Evolutionary conservation across 2,113 vertebrate genomes (phyloP), one percentile per base, ranked within the genome.

Genomic region (Sphyrna mokarran): DNA sequence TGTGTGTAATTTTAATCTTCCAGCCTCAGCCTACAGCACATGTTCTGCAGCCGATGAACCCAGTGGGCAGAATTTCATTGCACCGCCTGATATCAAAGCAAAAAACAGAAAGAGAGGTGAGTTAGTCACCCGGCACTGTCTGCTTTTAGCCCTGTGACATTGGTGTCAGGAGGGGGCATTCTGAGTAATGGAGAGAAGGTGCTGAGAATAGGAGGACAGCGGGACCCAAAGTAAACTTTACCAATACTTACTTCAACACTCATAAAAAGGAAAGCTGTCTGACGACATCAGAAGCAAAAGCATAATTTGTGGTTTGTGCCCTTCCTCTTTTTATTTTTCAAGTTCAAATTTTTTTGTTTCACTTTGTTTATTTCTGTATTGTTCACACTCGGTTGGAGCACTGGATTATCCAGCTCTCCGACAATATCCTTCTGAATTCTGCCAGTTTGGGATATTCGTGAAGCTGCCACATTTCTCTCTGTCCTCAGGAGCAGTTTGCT

Each of bases 21-120:
- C 29, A 72, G 40, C 40, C 33, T 0, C 68, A 54, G 94, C 0
- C 69, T 26, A 72, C 69, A 54, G 40, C 69, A 2, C 43, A 0
- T 54, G 9, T 33, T 72, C 40, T 13, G 23, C 68, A 29, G 69
- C 72, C 5, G 10, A 72, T 48, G 23, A 95, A 54, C 13, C 10
- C 7, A 9, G 1, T 9, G 29, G 43, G 40, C 94, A 72, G 69
- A 54, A 2, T 29, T 33, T 11, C 11, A 4, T 72, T 29, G 4
- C 11, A 3, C 37, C 40, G 33, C 33, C 94, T 23, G 48, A 10
- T 4, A 48, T 8, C 0, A 95, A 72, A 48, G 3, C 68, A 54
- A 72, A 33, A 72, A 48, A 23, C 94, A 95, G 94, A 37, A 95
- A 95, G 13, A 72, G 94, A 95, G 69, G 94, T 95, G 29, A 95